Percentiles rank a stretch among this genome's conserved stretches.
phyloP scores from a whole-genome alignment of 2,113 vertebrate species.

The Podarcis cretensis region DNA sequence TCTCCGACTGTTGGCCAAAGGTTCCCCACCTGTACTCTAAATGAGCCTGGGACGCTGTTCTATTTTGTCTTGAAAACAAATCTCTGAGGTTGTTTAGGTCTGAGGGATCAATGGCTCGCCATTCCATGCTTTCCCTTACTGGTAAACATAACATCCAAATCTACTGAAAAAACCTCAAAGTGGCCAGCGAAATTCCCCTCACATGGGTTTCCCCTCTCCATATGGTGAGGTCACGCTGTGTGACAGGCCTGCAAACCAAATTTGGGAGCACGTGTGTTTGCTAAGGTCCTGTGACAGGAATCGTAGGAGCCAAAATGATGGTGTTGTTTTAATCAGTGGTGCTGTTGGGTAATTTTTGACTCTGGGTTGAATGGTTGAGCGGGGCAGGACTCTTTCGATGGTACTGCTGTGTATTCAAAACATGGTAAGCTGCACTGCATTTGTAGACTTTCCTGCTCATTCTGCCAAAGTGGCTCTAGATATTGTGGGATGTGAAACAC shows the following conservation, averaged over 20 bases:
- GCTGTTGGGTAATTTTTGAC: background rate
- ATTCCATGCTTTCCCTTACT: background rate
- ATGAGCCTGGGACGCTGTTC: background rate
- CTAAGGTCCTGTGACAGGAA: background rate
- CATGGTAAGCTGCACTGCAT: too few species aligned
- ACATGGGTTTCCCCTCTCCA: background rate
- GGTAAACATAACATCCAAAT: background rate
- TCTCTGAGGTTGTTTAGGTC: background rate
- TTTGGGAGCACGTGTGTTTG: background rate
- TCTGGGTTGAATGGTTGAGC: background rate
- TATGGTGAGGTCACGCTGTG: background rate
- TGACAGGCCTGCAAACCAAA: background rate
- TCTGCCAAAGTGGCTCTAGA: background rate
- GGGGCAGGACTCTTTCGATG: too few species aligned
- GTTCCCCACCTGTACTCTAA: background rate
- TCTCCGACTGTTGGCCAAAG: background rate
- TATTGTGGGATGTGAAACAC: too few species aligned
- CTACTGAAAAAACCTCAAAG: background rate
- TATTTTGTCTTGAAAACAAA: background rate
- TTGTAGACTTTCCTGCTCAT: background rate
- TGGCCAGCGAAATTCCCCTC: background rate
- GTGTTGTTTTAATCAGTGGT: background rate
- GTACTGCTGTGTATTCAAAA: background rate
- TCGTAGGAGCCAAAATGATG: too few species aligned
- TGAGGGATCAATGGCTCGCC: too few species aligned